Conservation (phyloP, 2,888 invertebrate species). For the Apotomis betuletana region DNA sequence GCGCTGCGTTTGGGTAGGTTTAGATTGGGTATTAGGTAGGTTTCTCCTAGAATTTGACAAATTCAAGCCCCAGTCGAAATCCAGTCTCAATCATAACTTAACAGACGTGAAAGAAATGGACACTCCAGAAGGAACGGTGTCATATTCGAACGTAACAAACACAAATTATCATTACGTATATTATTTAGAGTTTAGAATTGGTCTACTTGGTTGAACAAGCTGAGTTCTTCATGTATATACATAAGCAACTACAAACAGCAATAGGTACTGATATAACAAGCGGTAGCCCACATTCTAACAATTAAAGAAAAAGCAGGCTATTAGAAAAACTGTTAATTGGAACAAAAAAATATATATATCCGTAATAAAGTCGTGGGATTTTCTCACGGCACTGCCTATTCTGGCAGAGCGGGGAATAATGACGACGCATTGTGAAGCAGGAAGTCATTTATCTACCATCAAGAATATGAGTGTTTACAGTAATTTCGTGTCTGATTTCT, state of each 20-base stretch:
- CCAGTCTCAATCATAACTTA: too few species aligned
- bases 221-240: too few species aligned
- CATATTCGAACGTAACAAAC: too few species aligned
- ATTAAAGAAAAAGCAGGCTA: constrained; percentile 81
- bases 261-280: neutral
- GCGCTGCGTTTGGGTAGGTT: too few species aligned
- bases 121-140: too few species aligned
- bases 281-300: constrained; percentile 55
- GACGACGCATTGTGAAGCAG: constrained; percentile 82
- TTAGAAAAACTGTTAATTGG: constrained; percentile 82
- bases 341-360: constrained; percentile 82
- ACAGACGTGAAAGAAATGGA: too few species aligned
- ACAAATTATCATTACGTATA: too few species aligned
- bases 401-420: constrained; percentile 73
- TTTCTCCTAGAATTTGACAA: too few species aligned
- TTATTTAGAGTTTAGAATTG: too few species aligned
- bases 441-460: constrained; percentile 84
- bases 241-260: neutral
- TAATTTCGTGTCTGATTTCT: constrained; percentile 81
- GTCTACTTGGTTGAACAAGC: too few species aligned
- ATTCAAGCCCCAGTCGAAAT: too few species aligned
- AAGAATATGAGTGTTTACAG: constrained; percentile 82
- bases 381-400: constrained; percentile 78
- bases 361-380: constrained; percentile 81
- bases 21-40: too few species aligned